Conservation (phyloP, 2,888 invertebrate species). For the Idaea aversata region DNA sequence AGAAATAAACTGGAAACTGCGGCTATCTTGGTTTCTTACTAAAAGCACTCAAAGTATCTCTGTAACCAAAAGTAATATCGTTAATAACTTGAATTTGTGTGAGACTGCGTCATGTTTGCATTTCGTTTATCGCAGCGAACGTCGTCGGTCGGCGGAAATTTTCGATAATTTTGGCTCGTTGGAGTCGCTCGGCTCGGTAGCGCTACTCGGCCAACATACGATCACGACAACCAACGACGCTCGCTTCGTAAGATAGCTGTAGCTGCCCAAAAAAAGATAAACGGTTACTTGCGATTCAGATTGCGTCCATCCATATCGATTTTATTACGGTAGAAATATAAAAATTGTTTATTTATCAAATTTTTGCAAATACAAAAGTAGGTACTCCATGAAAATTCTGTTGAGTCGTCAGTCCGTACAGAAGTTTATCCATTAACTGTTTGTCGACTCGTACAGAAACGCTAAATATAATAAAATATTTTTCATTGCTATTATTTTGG, state of each 20-base stretch:
- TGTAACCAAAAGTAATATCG: conserved; percentile 20
- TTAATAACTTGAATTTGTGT: conserved; percentile 25
- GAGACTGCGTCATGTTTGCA: conserved; percentile 50
- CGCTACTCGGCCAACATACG: conserved; percentile 28
- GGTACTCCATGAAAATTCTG: neutral
- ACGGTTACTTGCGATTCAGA: conserved; percentile 17
- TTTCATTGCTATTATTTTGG: conserved; percentile 36
- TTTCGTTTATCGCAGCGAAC: conserved; percentile 54
- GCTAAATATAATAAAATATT: conserved; percentile 20
- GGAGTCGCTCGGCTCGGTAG: conserved; percentile 28
- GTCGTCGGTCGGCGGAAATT: conserved; percentile 50
- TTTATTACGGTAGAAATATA: conserved; percentile 8
- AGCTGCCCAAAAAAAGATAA: conserved; percentile 20
- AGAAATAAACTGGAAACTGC: neutral
- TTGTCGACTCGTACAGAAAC: neutral
- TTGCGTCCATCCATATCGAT: conserved; percentile 15
- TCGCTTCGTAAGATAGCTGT: conserved; percentile 35
- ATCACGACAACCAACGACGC: conserved; percentile 15
- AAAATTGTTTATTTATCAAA: neutral
- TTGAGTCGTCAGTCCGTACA: neutral
- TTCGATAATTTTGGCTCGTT: conserved; percentile 53
- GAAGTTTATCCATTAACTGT: neutral
- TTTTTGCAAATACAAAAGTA: neutral
- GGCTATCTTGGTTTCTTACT: conserved; percentile 14
- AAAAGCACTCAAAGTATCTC: conserved; percentile 14